Percentiles rank a stretch among this genome's conserved stretches.
Evolutionary conservation across 1,140 invertebrate genomes (phyloP).

Genomic region (Chelonus insularis): DNA sequence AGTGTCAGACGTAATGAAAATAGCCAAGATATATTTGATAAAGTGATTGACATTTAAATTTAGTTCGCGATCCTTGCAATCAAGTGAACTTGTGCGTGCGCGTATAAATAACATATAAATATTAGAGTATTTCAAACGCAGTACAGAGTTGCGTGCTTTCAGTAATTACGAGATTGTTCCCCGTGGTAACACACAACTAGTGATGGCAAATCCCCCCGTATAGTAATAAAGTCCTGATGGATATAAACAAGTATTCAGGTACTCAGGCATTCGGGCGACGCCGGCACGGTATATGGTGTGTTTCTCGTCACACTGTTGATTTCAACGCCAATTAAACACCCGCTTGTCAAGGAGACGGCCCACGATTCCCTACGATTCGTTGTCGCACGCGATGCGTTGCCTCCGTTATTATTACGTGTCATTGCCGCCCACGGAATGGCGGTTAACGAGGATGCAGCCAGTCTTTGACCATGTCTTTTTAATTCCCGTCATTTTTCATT

Average conservation of each 20-base stretch:
- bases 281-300: slow-evolving; percentile 50
- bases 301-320: slow-evolving; percentile 59
- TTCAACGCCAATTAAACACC: slow-evolving; percentile 63
- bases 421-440: slow-evolving; percentile 50
- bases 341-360: slow-evolving; percentile 59
- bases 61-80: slow-evolving; percentile 4
- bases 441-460: slow-evolving; percentile 24
- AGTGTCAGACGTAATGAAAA: not conserved
- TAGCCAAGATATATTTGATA: not conserved
- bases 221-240: slow-evolving; percentile 2
- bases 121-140: slow-evolving; percentile 3
- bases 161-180: slow-evolving; percentile 56
- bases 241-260: slow-evolving; percentile 30
- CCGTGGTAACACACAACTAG: slow-evolving; percentile 50
- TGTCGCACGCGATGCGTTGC: slow-evolving; percentile 57
- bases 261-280: slow-evolving; percentile 57
- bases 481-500: slow-evolving; percentile 7
- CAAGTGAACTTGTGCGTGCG: slow-evolving; percentile 5
- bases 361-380: slow-evolving; percentile 48
- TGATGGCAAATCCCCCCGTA: slow-evolving; percentile 52
- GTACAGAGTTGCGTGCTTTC: slow-evolving; percentile 50
- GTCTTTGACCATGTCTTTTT: slow-evolving; percentile 17
- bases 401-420: slow-evolving; percentile 51
- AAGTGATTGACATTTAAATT: slow-evolving; percentile 4
- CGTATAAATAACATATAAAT: slow-evolving; percentile 9